Evolutionary conservation across 2,888 invertebrate species (phyloP).

Genomic region (Microplitis manilae): DNA sequence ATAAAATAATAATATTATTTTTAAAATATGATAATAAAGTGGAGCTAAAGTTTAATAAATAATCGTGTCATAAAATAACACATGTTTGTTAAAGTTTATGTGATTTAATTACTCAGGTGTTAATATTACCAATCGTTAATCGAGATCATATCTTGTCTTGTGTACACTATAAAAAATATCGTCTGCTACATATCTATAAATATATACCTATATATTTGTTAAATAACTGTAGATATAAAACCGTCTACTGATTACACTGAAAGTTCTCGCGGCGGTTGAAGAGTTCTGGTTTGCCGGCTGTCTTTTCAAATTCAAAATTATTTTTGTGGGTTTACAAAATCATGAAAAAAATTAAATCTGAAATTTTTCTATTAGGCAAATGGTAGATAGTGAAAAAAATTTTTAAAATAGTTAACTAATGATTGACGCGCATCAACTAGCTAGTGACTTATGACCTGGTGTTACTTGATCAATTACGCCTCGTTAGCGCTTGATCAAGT

Average conservation of each 20-base stretch:
- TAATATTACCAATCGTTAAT: constrained; percentile 1
- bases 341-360: background rate
- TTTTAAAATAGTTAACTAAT: constrained; percentile 20
- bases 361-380: background rate
- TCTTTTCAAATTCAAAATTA: background rate
- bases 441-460: constrained; percentile 43
- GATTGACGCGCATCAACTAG: constrained; percentile 40
- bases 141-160: background rate
- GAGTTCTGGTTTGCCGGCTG: background rate
- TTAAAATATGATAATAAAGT: background rate
- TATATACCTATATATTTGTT: background rate
- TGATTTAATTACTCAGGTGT: background rate
- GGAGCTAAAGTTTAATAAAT: background rate
- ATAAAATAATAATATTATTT: background rate
- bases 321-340: background rate
- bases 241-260: constrained; percentile 29
- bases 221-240: constrained; percentile 10
- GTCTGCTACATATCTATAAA: background rate
- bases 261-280: background rate
- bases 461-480: constrained; percentile 49
- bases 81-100: background rate
- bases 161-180: background rate
- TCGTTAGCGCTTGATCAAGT: constrained; percentile 46
- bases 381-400: background rate
- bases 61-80: background rate